phyloP scores from a whole-genome alignment of 1,140 invertebrate genomes.

The Hylaeus anthracinus region DNA sequence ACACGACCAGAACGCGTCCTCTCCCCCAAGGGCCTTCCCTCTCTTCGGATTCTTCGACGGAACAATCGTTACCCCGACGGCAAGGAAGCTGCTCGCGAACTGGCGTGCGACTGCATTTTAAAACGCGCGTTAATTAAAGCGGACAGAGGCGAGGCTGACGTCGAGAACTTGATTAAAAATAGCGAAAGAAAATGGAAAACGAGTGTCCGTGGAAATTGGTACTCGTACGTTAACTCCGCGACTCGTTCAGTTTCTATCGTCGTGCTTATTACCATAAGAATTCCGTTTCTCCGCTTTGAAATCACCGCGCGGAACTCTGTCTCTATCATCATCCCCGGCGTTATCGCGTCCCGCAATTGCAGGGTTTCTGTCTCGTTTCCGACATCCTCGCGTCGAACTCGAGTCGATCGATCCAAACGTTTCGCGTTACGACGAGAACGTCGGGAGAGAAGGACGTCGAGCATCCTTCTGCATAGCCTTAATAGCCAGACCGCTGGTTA shows the following conservation, averaged over 20 bases:
- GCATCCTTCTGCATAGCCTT: constrained; percentile 9
- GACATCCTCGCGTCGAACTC: background rate
- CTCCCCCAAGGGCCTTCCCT: background rate
- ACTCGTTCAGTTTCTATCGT: background rate
- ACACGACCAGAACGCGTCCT: constrained; percentile 23
- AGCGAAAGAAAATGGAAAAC: background rate
- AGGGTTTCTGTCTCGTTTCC: background rate
- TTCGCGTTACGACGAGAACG: background rate
- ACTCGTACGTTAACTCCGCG: no score
- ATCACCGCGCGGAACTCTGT: background rate
- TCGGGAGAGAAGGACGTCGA: background rate
- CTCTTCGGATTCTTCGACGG: constrained; percentile 1
- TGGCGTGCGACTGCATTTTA: background rate
- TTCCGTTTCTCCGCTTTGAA: background rate
- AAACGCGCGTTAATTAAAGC: background rate
- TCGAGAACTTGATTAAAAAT: background rate
- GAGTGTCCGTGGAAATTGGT: no score
- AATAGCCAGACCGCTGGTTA: constrained; percentile 24
- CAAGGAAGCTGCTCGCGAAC: background rate
- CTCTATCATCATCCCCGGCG: background rate
- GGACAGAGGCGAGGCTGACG: background rate
- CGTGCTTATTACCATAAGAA: background rate
- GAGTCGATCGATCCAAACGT: background rate
- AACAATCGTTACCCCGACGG: constrained; percentile 7
- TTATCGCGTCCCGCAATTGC: background rate